Evolutionary conservation across 2,888 invertebrate genomes (phyloP), one percentile per base, ranked within the genome.

Genomic region (Tigriopus californicus): DNA sequence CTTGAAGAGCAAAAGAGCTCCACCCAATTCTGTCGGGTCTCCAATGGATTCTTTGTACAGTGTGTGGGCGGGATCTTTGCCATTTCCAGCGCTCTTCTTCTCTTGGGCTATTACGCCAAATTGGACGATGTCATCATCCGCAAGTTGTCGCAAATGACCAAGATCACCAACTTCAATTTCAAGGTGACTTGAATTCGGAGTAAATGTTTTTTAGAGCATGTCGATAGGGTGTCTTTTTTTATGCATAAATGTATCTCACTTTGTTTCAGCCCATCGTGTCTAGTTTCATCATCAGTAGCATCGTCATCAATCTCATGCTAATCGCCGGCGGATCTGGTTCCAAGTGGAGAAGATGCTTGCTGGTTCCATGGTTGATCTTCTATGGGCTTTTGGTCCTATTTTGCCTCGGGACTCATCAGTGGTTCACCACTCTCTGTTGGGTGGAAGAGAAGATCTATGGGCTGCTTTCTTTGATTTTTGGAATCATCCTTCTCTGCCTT

Each of bases 361-460:
- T 56, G 10, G 11, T 56, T 10, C 56, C 56, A 22, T 56, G 56
- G 56, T 25, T 56, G 22, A 56, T 56, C 15, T 41, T 25, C 44
- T 56, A 56, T 24, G 56, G 56, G 4, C 18, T 56, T 56, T 20
- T 20, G 22, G 44, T 56, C 22, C 41, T 56, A 18, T 22, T 41
- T 44, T 44, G 46, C 46, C 42, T 56, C 46, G 56, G 44, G 15
- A 46, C 56, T 42, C 56, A 56, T 24, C 56, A 56, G 22, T 56
- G 56, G 56, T 46, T 56, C 46, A 56, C 56, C 4, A 56, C 56
- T 10, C 42, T 56, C 6, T 56, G 56, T 24, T 56, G 56, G 56
- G 56, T 56, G 4, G 56, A 56, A 44, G 56, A 56, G 22, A 56
- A 56, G 25, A 44, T 56, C 25, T 56, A 56, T 46, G 56, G 56